Evolutionary conservation across 2,113 vertebrate species (phyloP), one percentile per base, ranked within the genome.

Genomic region (Carassius auratus): DNA sequence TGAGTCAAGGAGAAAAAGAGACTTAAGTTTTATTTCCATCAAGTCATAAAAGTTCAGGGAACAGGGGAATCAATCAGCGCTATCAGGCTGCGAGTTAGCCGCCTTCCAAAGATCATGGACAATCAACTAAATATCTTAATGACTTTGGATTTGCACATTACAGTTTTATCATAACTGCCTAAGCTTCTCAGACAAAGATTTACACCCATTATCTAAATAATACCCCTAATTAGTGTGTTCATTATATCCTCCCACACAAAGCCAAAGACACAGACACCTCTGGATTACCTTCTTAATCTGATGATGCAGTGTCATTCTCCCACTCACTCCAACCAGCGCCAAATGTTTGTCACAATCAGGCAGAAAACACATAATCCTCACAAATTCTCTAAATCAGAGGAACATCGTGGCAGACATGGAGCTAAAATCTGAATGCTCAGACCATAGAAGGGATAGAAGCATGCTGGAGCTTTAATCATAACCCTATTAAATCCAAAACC

Each of bases 271-370:
- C 36, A 55, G 50, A 61, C 57, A 82, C 80, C 66, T 38, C 30
- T 76, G 84, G 84, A 86, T 88, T 79, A 83, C 80, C 80, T 83
- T 55, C 78, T 83, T 86, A 86, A 86, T 86, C 80, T 86, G 84
- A n/a, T 66, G 45, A 79, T 57, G 79, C 68, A 23, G 69, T 83
- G 66, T 68, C 77, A 76, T 64, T 61, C 74, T 82, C 81, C 48
- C 68, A 83, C 66, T 36, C 69, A 57, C 19, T 21, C 42, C 3
- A 75, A 74, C 77, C 68, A 75, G 77, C 21, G 76, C 71, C 79
- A 86, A 83, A 73, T 82, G 69, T 86, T 80, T 75, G 77, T 74
- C 78, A 69, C 80, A 82, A 15, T 61, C 50, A 42, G 50, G 5
- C 7, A 4, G 52, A 83, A 79, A 73, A 83, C 59, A 42, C 50